Base-by-base conservation (phyloP, 1,140 invertebrate genomes). In the Ostrea edulis region DNA sequence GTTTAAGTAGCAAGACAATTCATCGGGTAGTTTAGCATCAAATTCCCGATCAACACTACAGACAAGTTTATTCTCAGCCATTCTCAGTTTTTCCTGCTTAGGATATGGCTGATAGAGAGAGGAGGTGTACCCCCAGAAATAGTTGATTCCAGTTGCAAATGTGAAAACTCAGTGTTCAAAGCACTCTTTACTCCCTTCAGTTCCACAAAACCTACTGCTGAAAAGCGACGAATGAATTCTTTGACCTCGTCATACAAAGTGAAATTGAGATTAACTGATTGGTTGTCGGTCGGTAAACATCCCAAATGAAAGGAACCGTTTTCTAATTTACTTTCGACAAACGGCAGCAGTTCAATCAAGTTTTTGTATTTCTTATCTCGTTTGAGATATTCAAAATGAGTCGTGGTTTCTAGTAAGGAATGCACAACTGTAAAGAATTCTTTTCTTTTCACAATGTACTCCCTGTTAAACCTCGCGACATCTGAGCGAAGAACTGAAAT, bases 1-100 rank as follows among this genome's bases (percentile, higher is more conserved):
- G 53, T 85, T 85, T 25, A 85, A n/a, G 55, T 85, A 85, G n/a
- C 83, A 85, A 22, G 51, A 54, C n/a, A 62, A 9, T 62, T 85
- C 83, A 20, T 85, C 55, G n/a, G 83, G 83, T n/a, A 85, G 35
- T 85, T 85, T 55, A 35, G 83, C 83, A 54, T 52, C 53, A 20
- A 83, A 83, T 22, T 51, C 22, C n/a, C 51, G 82, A 8, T 52
- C 51, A 20, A 52, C 68, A 25, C 68, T 77, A 35, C 22, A 77
- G 0, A 11, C 11, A 77, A 77, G 22, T 11, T 29, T 35, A 35
- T 77, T 77, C 14, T 25, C 68, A 12, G 68, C 68, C 68, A 77
- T 77, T 77, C 12, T 77, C 58, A 77, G 29, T 77, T 77, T 29
- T 14, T 77, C 12, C 68, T 77, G 17, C 29, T 77, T 25, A 77